Evolutionary conservation across 1,140 invertebrate genomes (phyloP).

Genomic region (Lerema accius): DNA sequence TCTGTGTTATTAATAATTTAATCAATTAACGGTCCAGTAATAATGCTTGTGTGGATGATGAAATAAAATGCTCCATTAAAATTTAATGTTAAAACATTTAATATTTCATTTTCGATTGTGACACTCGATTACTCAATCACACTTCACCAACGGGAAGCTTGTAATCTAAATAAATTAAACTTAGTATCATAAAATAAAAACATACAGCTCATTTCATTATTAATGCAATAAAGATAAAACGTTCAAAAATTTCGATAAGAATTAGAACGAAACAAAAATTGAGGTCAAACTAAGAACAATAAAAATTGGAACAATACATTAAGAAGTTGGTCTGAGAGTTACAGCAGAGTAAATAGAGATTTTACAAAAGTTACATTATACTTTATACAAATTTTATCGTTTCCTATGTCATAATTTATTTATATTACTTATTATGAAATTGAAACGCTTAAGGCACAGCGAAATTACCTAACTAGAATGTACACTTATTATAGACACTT

Average conservation of each 20-base stretch:
- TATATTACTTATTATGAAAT: slow-evolving; percentile 73
- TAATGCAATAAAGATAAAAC: slow-evolving; percentile 34
- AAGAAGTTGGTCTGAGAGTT: slow-evolving; percentile 57
- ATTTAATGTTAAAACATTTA: slow-evolving; percentile 69
- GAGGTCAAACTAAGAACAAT: neutral
- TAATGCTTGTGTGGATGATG: slow-evolving; percentile 2
- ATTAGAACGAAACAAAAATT: neutral
- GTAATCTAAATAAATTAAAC: slow-evolving; percentile 38
- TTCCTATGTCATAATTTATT: slow-evolving; percentile 54
- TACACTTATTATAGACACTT: slow-evolving; percentile 71
- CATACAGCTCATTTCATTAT: slow-evolving; percentile 15
- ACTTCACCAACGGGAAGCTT: slow-evolving; percentile 44
- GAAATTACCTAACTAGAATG: slow-evolving; percentile 75
- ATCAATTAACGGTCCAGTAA: too few relatives aligned
- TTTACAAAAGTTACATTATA: slow-evolving; percentile 69
- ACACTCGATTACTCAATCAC: slow-evolving; percentile 48
- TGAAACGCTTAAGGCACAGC: slow-evolving; percentile 81
- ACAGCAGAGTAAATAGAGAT: slow-evolving; percentile 60
- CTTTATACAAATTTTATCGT: slow-evolving; percentile 69
- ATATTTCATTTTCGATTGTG: slow-evolving; percentile 55
- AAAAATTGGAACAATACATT: neutral
- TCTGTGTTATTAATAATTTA: too few relatives aligned
- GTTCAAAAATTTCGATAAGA: slow-evolving; percentile 21
- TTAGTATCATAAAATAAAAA: slow-evolving; percentile 41
- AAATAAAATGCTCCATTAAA: slow-evolving; percentile 25